Evolutionary conservation across 2,888 invertebrate genomes (phyloP), one percentile per base, ranked within the genome.

Genomic region (Microctonus brassicae): DNA sequence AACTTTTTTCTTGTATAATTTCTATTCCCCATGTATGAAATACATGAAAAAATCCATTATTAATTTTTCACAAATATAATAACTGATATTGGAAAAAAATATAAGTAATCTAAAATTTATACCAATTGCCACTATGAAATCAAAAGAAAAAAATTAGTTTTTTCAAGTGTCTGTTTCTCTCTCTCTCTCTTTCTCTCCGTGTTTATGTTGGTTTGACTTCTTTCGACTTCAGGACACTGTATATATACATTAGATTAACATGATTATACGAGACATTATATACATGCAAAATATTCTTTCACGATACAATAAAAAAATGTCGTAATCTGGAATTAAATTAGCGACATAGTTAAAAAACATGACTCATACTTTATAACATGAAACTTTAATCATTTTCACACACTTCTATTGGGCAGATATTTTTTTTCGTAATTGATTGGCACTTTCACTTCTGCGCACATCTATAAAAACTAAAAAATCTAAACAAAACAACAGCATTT

Each of bases 201-300:
- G 76, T 79, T 74, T 55, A 80, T 77, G 81, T 81, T 83, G 82
- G 83, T 83, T 83, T 83, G 83, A 83, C 83, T 83, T 83, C 83
- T 77, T 70, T 73, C 70, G 65, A 70, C 63, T 61, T 73, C 72
- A 70, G 58, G 73, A 42, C n/a, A 42, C 34, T 65, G 13, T 11
- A 39, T 62, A 55, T 33, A n/a, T 33, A 53, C 24, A 69, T 22
- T 24, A 39, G 26, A 34, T 13, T 24, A 9, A 42, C 11, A 47
- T 22, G 22, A 20, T 2, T 10, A n/a, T 4, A 47, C 0, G 22
- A 26, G n/a, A 42, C 11, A 24, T 17, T 58, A 33, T 9, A 3
- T 13, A 58, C n/a, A 34, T 33, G 10, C 6, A 1, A 33, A 33
- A 47, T 39, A 33, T 58, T 36, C 47, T 17, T 33, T 20, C 17